Percentiles rank a stretch among this genome's conserved stretches.
Conservation (phyloP, 1,140 invertebrate species). For the Chironomus striatipennis region DNA sequence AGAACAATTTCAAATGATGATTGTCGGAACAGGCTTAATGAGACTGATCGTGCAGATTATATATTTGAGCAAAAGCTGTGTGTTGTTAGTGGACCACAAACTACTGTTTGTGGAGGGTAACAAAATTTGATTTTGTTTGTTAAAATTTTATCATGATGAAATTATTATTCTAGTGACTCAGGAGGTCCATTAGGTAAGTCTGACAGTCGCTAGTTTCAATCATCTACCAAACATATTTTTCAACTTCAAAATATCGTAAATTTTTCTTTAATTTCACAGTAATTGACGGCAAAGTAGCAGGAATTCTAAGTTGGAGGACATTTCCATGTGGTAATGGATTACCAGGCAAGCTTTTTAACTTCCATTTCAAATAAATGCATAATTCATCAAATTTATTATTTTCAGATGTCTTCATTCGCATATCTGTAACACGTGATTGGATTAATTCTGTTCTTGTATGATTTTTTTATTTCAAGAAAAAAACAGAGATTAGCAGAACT, state of each 20-base stretch:
- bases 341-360: too few species aligned
- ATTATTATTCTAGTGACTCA: too few species aligned
- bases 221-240: too few species aligned
- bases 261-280: not conserved
- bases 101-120: not conserved
- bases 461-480: not conserved
- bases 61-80: not conserved
- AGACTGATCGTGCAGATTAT: not conserved
- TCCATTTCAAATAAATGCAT: too few species aligned
- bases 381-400: not conserved
- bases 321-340: not conserved
- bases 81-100: not conserved
- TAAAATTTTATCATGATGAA: too few species aligned
- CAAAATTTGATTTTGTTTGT: too few species aligned
- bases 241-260: too few species aligned
- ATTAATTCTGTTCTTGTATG: not conserved
- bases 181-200: too few species aligned
- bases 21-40: not conserved
- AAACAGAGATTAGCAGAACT: not conserved
- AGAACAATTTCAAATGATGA: constrained; percentile 3
- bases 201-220: too few species aligned
- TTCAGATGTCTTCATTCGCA: not conserved
- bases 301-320: not conserved
- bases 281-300: not conserved
- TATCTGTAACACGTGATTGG: not conserved